Evolutionary conservation across 2,888 invertebrate genomes (phyloP), one percentile per base, ranked within the genome.

Genomic region (Lathronympha strigana): DNA sequence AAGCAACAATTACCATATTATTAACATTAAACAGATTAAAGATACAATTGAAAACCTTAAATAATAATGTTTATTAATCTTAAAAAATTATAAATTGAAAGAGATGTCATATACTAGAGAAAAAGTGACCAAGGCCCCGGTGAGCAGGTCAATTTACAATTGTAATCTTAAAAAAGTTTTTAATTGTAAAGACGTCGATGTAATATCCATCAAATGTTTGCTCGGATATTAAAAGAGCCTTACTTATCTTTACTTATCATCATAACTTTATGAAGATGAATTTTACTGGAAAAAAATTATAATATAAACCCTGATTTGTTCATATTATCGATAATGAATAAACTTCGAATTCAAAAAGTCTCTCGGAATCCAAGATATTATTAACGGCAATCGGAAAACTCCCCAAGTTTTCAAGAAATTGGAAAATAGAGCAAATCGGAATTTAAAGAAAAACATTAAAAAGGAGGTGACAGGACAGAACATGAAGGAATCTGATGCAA

Each of bases 391-490:
- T 21, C n/a, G n/a, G 15, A 55, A 38, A 38, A 49, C 13, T 8
- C 25, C 13, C 17, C 23, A 19, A 17, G 15, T 17, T 40, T 15
- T 45, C 15, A 57, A 63, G 33, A 47, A 63, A 63, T 62, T 62
- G 36, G 31, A 63, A 63, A 63, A 11, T 38, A 47, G 28, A 36
- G 8, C 28, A 28, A 55, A 55, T 55, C 47, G n/a, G 21, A 47
- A 21, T 49, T 21, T 57, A 49, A 63, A 55, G 47, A 21, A 55
- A 55, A 63, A 63, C 54, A 60, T 50, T 49, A 40, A 55, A 55
- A 49, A 54, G n/a, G 47, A 63, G 47, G 55, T 55, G 49, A 36
- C 36, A 15, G 13, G 1, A 9, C 13, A 38, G 33, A 38, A 38
- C 54, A 55, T 63, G 38, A 54, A 62, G 17, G 38, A 54, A 15